Conservation (phyloP, 2,113 vertebrate genomes). For the Neoarius graeffei region DNA sequence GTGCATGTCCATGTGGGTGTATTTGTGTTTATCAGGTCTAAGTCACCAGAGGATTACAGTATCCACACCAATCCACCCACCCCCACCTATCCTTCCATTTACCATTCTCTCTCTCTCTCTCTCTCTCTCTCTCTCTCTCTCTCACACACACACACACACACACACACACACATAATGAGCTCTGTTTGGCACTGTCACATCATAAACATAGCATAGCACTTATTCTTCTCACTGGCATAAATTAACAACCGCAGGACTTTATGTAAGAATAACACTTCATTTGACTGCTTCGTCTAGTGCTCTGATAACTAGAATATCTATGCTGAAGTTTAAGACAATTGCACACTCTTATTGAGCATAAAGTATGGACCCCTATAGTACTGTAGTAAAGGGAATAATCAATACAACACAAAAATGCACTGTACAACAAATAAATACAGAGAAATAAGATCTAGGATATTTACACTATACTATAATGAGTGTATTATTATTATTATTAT, state of each 20-base stretch:
- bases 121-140: background rate
- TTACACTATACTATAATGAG: background rate
- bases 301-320: background rate
- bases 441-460: background rate
- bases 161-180: background rate
- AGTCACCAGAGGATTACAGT: conserved; percentile 16
- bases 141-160: background rate
- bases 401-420: background rate
- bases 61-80: background rate
- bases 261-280: background rate
- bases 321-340: background rate
- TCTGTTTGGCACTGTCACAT: background rate
- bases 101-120: background rate
- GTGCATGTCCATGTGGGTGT: background rate
- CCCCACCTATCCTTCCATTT: conserved; percentile 1
- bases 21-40: background rate
- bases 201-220: background rate
- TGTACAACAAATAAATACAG: background rate
- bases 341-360: background rate
- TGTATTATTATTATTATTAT: background rate
- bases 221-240: background rate
- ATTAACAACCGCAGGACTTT: background rate
- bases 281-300: background rate
- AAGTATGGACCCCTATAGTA: background rate
- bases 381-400: background rate